Evolutionary conservation across 1,140 invertebrate genomes (phyloP).

Genomic region (Drosophila nannoptera): DNA sequence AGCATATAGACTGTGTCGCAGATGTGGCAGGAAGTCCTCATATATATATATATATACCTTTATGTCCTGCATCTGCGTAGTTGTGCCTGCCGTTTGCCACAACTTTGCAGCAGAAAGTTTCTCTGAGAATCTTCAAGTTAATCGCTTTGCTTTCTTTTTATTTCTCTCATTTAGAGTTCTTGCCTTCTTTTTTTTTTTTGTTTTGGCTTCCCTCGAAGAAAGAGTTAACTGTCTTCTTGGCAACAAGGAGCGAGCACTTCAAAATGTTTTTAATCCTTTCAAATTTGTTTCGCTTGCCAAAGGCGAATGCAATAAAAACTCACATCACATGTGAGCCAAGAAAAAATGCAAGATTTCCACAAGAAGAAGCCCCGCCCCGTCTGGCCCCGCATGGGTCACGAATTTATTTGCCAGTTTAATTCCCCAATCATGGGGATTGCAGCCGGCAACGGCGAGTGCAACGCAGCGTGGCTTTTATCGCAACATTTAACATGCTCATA

Average conservation of each 20-base stretch:
- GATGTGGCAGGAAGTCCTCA: too few species aligned
- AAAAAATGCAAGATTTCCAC: slow-evolving; percentile 33
- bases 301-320: slow-evolving; percentile 9
- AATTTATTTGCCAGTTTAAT: slow-evolving; percentile 72
- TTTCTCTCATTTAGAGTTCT: slow-evolving; percentile 14
- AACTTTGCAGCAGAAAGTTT: too few species aligned
- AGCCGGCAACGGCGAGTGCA: slow-evolving; percentile 44
- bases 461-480: slow-evolving; percentile 77
- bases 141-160: too few species aligned
- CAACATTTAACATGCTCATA: slow-evolving; percentile 79
- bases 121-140: too few species aligned
- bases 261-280: slow-evolving; percentile 67
- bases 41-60: too few species aligned
- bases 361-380: too few species aligned
- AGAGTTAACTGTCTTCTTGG: slow-evolving; percentile 16
- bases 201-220: slow-evolving; percentile 2
- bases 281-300: slow-evolving; percentile 60
- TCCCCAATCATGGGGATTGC: slow-evolving; percentile 68
- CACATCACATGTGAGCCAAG: slow-evolving; percentile 42
- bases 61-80: too few species aligned
- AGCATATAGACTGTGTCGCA: too few species aligned
- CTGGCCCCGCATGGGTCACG: background rate
- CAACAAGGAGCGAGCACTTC: slow-evolving; percentile 51
- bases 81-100: too few species aligned
- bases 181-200: slow-evolving; percentile 12